Base-by-base conservation (phyloP, 2,113 vertebrate genomes). In the Cheilinus undulatus region DNA sequence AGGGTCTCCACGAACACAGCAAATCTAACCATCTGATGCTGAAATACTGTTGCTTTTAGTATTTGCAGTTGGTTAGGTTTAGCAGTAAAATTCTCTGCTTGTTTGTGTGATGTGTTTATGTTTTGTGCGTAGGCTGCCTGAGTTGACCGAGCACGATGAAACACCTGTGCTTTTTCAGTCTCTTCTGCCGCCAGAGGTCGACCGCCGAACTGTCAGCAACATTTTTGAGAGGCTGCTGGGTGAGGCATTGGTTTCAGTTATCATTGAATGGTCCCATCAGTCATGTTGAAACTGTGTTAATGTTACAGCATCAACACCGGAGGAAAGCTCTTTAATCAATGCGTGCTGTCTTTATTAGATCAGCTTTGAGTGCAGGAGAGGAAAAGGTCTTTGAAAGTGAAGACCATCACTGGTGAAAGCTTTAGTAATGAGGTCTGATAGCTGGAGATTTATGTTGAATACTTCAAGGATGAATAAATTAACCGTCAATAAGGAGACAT, bases 161-260 rank as follows among this genome's bases (percentile, higher is more conserved):
- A 17, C 22, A 15, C 14, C 53, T 22, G 20, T 86, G 28, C 11
- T 64, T 24, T 91, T 92, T 56, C 61, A 48, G 1, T 80, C 88
- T 32, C 82, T 92, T 15, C 62, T 92, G 27, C 85, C 87, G 0
- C 74, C 73, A 0, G 43, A 73, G 3, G 76, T 10, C 19, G 3
- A 65, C 65, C 90, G 91, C 62, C 80, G 32, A 48, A 61, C 54
- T 59, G 90, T 90, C 66, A 82, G 78, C 79, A 43, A 9, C 22
- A 7, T 36, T 23, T 92, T 92, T 17, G 81, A 74, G 20, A 70
- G 7, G 63, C 78, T 92, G 5, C 74, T 92, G 73, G 85, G 92
- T 93, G 49, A 81, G 76, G 11, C 42, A 14, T 61, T 38, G 10
- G 48, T 69, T 30, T 64, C 28, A 23, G 3, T 27, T 27, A 13